Conservation (phyloP, 35 echinoderm and acorn worm genomes). For the Anneissia japonica region DNA sequence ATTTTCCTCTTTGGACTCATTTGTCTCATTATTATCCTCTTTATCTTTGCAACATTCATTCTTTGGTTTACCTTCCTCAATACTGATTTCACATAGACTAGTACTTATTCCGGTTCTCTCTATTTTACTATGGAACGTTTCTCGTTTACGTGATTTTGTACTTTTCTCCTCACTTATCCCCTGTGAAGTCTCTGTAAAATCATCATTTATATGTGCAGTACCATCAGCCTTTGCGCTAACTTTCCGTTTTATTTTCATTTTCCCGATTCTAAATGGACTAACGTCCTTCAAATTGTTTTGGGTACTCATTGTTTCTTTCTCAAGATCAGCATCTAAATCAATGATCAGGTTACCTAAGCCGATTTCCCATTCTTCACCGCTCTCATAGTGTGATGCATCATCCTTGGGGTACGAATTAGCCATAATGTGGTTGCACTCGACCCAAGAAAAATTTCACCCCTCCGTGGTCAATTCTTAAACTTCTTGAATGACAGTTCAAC, state of each 20-base stretch:
- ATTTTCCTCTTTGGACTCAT: not conserved
- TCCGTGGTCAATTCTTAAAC: not conserved
- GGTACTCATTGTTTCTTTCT: constrained; percentile 82
- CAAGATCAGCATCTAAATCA: constrained; percentile 94
- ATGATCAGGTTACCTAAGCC: constrained; percentile 96
- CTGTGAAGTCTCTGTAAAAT: not conserved
- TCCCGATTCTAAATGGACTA: constrained; percentile 91
- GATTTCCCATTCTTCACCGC: constrained; percentile 99
- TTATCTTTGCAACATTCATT: not conserved
- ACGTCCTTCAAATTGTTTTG: constrained; percentile 33
- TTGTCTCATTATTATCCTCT: not conserved
- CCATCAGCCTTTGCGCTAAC: constrained; percentile 33
- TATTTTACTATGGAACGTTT: not conserved
- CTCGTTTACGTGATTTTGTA: not conserved
- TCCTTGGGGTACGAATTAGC: constrained; percentile 48
- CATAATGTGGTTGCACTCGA: constrained; percentile 18
- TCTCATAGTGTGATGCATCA: constrained; percentile 75
- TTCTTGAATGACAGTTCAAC: not conserved
- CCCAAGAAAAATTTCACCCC: not conserved
- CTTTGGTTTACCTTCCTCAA: not conserved
- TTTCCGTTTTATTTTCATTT: constrained; percentile 99
- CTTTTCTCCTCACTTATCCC: not conserved
- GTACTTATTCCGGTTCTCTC: not conserved
- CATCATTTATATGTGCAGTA: not conserved
- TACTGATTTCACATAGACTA: not conserved